Evolutionary conservation across 2,888 invertebrate species (phyloP).

Genomic region (Drosophila kanekoi): DNA sequence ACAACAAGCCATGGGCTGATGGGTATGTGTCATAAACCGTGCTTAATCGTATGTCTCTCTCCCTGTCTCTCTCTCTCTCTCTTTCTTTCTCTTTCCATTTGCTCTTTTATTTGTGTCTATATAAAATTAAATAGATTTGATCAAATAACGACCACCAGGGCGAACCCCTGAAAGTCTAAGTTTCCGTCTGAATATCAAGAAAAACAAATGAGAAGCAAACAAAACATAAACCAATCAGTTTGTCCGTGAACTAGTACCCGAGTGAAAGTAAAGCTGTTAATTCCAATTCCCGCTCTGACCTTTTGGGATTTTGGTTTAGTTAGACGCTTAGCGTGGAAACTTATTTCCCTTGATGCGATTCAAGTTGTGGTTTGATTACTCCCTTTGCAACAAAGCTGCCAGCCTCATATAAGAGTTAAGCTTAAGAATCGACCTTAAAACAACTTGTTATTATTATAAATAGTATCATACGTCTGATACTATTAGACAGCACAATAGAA

Average conservation of each 20-base stretch:
- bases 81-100: neutral
- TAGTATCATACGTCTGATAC: too few species aligned
- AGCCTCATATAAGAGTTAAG: too few species aligned
- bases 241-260: neutral
- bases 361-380: too few species aligned
- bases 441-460: too few species aligned
- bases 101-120: neutral
- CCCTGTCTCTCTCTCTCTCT: neutral
- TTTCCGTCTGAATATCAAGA: slow-evolving; percentile 3
- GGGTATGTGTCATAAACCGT: slow-evolving; percentile 65
- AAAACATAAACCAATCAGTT: neutral
- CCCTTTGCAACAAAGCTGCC: too few species aligned
- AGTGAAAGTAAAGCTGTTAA: neutral
- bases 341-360: too few species aligned
- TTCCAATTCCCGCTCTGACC: neutral
- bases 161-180: neutral
- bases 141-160: neutral
- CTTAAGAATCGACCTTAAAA: too few species aligned
- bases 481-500: too few species aligned
- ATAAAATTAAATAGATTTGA: neutral
- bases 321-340: too few species aligned
- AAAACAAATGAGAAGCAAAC: neutral
- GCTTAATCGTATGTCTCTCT: slow-evolving; percentile 3
- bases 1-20: slow-evolving; percentile 59
- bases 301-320: too few species aligned